Conservation (phyloP, 2,113 vertebrate species). For the Mesoclemmys tuberculata region DNA sequence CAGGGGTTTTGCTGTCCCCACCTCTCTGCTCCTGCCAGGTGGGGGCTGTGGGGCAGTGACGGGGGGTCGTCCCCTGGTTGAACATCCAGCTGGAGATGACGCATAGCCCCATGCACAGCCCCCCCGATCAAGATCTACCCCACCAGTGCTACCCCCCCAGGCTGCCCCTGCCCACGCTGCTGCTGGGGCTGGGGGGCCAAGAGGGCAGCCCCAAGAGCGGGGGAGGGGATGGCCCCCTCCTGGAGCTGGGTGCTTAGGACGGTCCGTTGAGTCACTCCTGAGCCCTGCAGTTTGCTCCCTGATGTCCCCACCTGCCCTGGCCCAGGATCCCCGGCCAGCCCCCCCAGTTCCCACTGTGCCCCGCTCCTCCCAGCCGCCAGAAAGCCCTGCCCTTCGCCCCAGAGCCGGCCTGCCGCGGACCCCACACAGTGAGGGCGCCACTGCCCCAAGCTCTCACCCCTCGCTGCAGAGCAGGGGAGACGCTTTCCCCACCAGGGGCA, state of each 20-base stretch:
- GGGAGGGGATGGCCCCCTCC: background rate
- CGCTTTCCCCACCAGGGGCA: too few species aligned
- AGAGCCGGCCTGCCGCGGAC: background rate
- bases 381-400: background rate
- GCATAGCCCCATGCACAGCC: background rate
- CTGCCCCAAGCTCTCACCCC: background rate
- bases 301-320: too few species aligned
- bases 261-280: background rate
- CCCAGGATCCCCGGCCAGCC: too few species aligned
- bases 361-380: too few species aligned
- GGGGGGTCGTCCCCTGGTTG: background rate
- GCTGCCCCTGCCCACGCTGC: background rate
- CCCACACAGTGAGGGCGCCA: background rate
- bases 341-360: background rate
- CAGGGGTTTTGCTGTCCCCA: background rate
- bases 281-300: too few species aligned
- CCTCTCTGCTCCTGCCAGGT: background rate
- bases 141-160: background rate
- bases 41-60: fast-evolving
- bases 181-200: background rate
- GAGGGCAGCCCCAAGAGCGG: too few species aligned
- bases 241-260: too few species aligned
- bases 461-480: background rate
- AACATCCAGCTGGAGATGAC: background rate
- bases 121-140: fast-evolving